phyloP scores from a whole-genome alignment of 2,797 vertebrate species.

The Novumbra hubbsi region DNA sequence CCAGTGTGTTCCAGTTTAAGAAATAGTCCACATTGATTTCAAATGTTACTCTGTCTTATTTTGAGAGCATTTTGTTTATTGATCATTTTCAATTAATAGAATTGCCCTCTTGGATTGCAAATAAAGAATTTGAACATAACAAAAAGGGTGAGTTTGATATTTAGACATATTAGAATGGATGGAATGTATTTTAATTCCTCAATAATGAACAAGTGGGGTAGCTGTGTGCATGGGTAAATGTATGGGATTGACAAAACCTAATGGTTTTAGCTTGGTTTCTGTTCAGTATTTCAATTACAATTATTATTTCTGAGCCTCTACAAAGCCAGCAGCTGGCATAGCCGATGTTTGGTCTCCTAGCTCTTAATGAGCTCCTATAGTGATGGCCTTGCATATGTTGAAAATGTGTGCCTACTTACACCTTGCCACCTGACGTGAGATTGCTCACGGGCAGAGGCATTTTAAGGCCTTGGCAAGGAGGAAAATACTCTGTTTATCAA shows the following conservation, averaged over 20 bases:
- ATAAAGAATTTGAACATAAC: too few relatives aligned
- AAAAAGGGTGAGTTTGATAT: too few relatives aligned
- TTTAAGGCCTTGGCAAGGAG: slow-evolving; percentile 1
- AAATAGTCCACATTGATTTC: not conserved
- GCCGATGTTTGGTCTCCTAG: slow-evolving; percentile 24
- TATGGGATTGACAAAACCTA: too few relatives aligned
- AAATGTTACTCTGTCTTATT: not conserved
- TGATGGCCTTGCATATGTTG: slow-evolving; percentile 18
- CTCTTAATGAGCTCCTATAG: slow-evolving; percentile 27
- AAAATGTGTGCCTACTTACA: not conserved
- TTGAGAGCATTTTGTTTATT: not conserved
- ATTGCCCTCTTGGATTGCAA: too few relatives aligned
- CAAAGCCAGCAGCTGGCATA: slow-evolving; percentile 14
- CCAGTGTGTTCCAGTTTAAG: not conserved
- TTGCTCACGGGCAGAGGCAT: slow-evolving; percentile 15
- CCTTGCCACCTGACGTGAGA: not conserved
- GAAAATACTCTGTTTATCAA: not conserved
- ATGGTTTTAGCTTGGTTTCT: too few relatives aligned
- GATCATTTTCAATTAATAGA: too few relatives aligned
- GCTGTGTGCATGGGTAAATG: not conserved
- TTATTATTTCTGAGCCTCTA: too few relatives aligned
- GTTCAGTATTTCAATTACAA: too few relatives aligned
- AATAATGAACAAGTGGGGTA: too few relatives aligned
- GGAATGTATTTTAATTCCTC: too few relatives aligned
- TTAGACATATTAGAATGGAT: too few relatives aligned